Base-by-base conservation (phyloP, 2,797 vertebrate genomes). In the Hydrolagus colliei region DNA sequence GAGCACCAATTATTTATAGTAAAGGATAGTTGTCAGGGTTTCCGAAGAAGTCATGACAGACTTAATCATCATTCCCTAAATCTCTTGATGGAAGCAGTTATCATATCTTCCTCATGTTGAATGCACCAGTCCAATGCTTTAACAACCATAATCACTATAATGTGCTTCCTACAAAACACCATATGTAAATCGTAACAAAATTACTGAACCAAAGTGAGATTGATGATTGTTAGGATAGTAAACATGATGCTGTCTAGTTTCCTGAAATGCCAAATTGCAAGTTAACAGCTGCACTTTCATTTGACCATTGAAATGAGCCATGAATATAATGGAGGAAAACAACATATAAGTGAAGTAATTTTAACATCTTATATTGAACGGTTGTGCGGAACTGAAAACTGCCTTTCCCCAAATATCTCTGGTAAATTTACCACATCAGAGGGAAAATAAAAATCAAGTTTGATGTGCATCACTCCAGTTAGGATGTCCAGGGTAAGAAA, bases 401-500 rank as follows among this genome's bases (percentile, higher is more conserved):
- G 35, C 86, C 87, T 88, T 88, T 87, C 41, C 41, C 41, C 87
- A 88, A 90, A 87, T 87, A 87, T 59, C 87, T 89, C 88, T 87
- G 86, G 52, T 87, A 63, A 73, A 86, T 87, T 88, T 77, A 87
- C 74, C 87, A 88, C 82, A 89, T 88, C 85, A 86, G 87, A 88
- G 87, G 10, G 88, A 87, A 88, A 87, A 52, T 6, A 52, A 14
- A 88, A 76, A 85, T 76, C 86, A 88, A 52, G 6, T 52, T 52
- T 67, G 82, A 89, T 72, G 75, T 77, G 16, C 74, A 22, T 27
- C 87, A 86, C 22, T 91, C 89, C 88, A 88, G 52, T 87, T 0
- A 85, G 88, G 90, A 89, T 73, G 88, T 67, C 52, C 87, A 87
- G 65, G 88, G 88, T 88, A 89, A 87, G 89, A 87, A 86, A 89